A percentile compares a stretch with the other conserved stretches of the same genome.
These are phyloP conservation scores for Calyptomena viridis DNA, from an alignment of 2,113 vertebrate genomes.

Conservation along the genomic window DNA sequence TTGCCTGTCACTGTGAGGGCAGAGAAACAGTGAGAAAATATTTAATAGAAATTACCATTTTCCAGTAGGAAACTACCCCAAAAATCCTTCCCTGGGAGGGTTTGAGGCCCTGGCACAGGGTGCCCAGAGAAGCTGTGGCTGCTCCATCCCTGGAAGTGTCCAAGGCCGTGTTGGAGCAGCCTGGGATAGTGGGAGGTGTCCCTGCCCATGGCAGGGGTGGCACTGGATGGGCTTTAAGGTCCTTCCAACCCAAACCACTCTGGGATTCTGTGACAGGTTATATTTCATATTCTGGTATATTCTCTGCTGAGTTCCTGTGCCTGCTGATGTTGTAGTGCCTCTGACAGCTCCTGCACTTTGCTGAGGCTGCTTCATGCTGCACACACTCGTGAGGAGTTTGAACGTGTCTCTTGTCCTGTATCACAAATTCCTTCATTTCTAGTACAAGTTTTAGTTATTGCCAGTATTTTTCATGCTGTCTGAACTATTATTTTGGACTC, in stretches of 20 bases:
- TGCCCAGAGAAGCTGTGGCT: neutral
- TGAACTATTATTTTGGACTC: slow-evolving; percentile 41
- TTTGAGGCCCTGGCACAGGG: neutral
- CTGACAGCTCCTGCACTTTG: neutral
- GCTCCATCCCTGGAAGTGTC: neutral
- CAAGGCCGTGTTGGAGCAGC: neutral
- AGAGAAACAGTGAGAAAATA: neutral
- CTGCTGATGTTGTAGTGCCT: neutral
- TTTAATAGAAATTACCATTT: neutral
- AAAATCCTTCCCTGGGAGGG: neutral
- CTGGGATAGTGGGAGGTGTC: neutral
- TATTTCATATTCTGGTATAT: neutral
- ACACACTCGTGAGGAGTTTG: neutral
- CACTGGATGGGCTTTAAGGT: rapidly evolving
- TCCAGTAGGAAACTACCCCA: neutral
- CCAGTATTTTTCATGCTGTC: slow-evolving; percentile 25
- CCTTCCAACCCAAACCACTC: neutral
- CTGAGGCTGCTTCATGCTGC: neutral
- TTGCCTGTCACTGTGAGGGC: neutral
- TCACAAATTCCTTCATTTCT: slow-evolving; percentile 29
- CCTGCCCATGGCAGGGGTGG: neutral
- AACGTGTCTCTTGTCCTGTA: slow-evolving; percentile 15
- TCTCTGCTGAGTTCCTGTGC: neutral
- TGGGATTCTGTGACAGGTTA: neutral
- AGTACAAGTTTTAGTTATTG: slow-evolving; percentile 41